Conservation (phyloP, 2,888 invertebrate species). For the Acanthococcus lagerstroemiae region DNA sequence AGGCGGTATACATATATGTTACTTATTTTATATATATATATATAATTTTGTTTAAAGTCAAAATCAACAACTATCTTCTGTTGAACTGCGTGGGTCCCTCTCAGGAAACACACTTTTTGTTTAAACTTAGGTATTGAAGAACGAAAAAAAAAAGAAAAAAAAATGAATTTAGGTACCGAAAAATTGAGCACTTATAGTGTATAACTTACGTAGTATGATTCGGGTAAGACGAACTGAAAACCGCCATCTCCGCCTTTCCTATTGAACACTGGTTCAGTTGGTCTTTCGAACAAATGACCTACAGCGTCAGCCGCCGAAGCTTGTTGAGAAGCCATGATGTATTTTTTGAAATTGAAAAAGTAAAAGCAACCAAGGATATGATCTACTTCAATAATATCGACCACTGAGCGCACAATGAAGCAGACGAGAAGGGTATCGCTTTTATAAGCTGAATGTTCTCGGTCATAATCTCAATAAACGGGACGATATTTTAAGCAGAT, state of each 20-base stretch:
- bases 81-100: not conserved
- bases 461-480: no score
- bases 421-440: no score
- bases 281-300: constrained; percentile 58
- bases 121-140: not conserved
- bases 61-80: not conserved
- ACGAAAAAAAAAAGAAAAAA: not conserved
- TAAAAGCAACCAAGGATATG: no score
- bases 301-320: not conserved
- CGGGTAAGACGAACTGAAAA: constrained; percentile 52
- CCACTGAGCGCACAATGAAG: no score
- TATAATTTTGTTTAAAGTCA: not conserved
- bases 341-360: no score
- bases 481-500: no score
- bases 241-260: constrained; percentile 50
- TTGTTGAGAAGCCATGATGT: not conserved
- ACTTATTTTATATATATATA: not conserved
- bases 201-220: constrained; percentile 54
- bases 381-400: no score
- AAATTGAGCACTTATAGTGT: no score
- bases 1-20: not conserved
- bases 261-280: constrained; percentile 65
- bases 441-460: no score
- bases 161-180: not conserved
- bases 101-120: not conserved